phyloP scores from a whole-genome alignment of 2,113 vertebrate species.

The Formicarius rufipectus region DNA sequence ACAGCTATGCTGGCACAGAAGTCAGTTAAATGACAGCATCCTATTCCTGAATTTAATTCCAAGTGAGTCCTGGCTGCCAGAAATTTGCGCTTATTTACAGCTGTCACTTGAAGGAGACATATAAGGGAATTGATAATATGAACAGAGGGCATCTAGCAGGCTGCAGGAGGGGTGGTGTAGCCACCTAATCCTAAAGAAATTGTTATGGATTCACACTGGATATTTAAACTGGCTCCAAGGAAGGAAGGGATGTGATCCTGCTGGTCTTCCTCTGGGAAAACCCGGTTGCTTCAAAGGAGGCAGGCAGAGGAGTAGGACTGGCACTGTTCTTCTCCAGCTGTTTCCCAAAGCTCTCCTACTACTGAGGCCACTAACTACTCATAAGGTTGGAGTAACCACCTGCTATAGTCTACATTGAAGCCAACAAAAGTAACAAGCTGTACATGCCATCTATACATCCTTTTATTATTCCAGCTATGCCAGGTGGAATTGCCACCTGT shows the following conservation, averaged over 20 bases:
- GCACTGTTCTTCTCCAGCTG: background rate
- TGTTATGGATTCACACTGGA: fast-evolving
- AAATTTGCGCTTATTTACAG: background rate
- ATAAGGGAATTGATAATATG: background rate
- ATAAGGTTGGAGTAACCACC: background rate
- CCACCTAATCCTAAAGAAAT: background rate
- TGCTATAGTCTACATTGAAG: background rate
- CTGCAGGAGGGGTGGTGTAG: background rate
- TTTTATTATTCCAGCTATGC: background rate
- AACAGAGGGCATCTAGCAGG: background rate
- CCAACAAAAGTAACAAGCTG: background rate
- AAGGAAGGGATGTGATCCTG: background rate
- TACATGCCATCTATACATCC: background rate
- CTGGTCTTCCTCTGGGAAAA: background rate
- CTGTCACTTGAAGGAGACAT: background rate
- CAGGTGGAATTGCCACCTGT: background rate
- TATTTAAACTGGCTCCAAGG: background rate
- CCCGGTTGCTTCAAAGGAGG: background rate
- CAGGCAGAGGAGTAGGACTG: background rate
- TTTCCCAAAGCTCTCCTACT: background rate
- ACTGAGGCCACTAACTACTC: background rate
- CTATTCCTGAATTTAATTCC: background rate
- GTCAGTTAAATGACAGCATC: background rate
- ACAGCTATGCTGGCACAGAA: background rate
- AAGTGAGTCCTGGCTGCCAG: background rate